A percentile compares a stretch with the other conserved stretches of the same genome.
These are phyloP conservation scores for Erethizon dorsatum DNA, from an alignment of 2,797 vertebrate species.

Conservation along the genomic window DNA sequence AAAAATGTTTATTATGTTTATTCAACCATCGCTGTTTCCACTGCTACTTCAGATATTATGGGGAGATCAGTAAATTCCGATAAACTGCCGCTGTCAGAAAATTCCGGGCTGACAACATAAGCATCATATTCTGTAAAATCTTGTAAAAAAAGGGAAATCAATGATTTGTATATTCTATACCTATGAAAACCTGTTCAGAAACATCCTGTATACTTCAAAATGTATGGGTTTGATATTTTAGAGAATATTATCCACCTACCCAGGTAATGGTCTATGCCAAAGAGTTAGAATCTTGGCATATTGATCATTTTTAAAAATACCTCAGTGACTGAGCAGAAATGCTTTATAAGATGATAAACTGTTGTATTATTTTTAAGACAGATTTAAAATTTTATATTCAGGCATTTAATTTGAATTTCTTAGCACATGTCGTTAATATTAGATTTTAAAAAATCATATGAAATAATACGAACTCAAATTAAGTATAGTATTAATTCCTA, in stretches of 20 bases:
- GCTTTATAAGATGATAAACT: neutral
- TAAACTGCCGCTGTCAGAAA: neutral
- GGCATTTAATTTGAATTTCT: neutral
- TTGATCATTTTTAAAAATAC: slow-evolving; percentile 69
- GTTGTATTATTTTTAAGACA: slow-evolving; percentile 40
- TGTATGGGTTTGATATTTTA: slow-evolving; percentile 53
- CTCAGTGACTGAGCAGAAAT: slow-evolving; percentile 15
- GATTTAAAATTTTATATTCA: slow-evolving; percentile 30
- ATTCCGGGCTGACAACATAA: neutral
- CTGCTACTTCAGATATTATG: neutral
- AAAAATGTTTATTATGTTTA: slow-evolving; percentile 55
- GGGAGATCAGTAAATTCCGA: slow-evolving; percentile 30
- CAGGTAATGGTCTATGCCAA: slow-evolving; percentile 50
- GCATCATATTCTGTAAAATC: neutral
- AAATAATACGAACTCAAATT: neutral
- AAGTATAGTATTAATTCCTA: slow-evolving; percentile 22
- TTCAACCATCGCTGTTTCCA: slow-evolving; percentile 43
- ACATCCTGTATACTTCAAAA: neutral
- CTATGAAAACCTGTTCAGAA: neutral
- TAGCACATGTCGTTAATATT: slow-evolving; percentile 28
- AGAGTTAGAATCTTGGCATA: slow-evolving; percentile 18
- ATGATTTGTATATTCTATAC: neutral
- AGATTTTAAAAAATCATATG: slow-evolving; percentile 42
- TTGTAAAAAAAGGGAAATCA: slow-evolving; percentile 10
- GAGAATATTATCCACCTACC: neutral